Percentiles rank a stretch among this genome's conserved stretches.
phyloP scores from a whole-genome alignment of 2,888 invertebrate species.

The Drosophila cognata region DNA sequence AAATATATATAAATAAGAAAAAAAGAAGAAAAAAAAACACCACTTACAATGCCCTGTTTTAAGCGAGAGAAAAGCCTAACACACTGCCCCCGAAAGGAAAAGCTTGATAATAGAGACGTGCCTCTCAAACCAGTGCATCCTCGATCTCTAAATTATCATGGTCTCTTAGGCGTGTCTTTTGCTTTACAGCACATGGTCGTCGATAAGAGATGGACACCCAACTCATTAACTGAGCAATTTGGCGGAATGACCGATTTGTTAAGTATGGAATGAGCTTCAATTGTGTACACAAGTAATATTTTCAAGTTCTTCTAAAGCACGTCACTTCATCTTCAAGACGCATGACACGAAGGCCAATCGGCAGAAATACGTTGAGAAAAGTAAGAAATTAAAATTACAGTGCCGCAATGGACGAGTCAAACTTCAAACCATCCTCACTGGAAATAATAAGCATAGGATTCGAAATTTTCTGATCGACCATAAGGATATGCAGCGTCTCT shows the following conservation, averaged over 20 bases:
- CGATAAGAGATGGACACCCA: slow-evolving; percentile 81
- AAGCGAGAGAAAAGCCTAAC: slow-evolving; percentile 10
- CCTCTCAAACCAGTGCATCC: slow-evolving; percentile 78
- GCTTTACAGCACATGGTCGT: slow-evolving; percentile 81
- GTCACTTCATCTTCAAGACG: slow-evolving; percentile 67
- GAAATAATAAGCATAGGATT: slow-evolving; percentile 73
- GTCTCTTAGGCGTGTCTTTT: slow-evolving; percentile 79
- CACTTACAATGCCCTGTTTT: slow-evolving; percentile 33
- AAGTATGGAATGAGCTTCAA: slow-evolving; percentile 62
- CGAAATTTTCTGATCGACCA: slow-evolving; percentile 81
- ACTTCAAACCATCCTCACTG: slow-evolving; percentile 72
- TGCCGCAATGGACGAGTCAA: slow-evolving; percentile 79
- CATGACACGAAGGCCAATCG: slow-evolving; percentile 73
- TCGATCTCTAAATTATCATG: slow-evolving; percentile 76
- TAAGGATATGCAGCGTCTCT: slow-evolving; percentile 82
- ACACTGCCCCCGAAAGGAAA: slow-evolving; percentile 18
- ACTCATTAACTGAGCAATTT: slow-evolving; percentile 76
- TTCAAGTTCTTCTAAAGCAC: slow-evolving; percentile 52
- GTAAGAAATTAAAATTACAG: slow-evolving; percentile 71
- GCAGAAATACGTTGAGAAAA: slow-evolving; percentile 48
- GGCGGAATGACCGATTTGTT: slow-evolving; percentile 77
- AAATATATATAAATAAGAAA: neutral
- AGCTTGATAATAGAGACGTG: slow-evolving; percentile 29
- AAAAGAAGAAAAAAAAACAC: neutral
- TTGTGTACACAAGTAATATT: neutral